Evolutionary conservation across 2,113 vertebrate species (phyloP), one percentile per base, ranked within the genome.

Genomic region (Vombatus ursinus): DNA sequence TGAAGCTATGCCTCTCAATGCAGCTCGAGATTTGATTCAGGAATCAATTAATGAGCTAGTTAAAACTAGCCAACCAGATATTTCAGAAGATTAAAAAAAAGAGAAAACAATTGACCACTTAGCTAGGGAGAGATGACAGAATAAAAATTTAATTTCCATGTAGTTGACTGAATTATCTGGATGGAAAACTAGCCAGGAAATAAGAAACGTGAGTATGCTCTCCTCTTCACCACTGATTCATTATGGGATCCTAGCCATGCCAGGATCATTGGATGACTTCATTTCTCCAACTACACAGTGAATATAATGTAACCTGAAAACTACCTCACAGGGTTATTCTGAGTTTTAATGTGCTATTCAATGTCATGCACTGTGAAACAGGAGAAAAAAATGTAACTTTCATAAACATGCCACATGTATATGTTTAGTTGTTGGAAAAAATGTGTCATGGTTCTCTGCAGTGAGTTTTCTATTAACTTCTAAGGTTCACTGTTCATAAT

Each of bases 341-440:
- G 8, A 12, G 94, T 77, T 95, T 94, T 90, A 92, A 90, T 61
- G 93, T 68, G 26, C 94, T 3, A 11, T 57, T 25, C 57, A 91
- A 49, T 92, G 31, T 77, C 50, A 95, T 95, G 57, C 10, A 19
- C 26, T 95, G 91, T 93, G 14, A 96, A 95, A 92, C 37, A 23
- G 92, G 93, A 95, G 24, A 90, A 26, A 84, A n/a, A 92, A 95
- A 91, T 50, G 48, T 68, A 25, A 68, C 31, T 91, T 48, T 51
- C 93, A 25, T 26, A 89, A 96, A 95, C 94, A 92, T 93, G 93
- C 53, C 44, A 92, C 37, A 92, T 57, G 16, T 31, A 49, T 68
- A 95, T 89, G 47, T 91, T 91, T 95, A 95, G 93, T 28, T 95
- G 93, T 91, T 47, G 50, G 25, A 44, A 89, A 96, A 92, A 97